Conservation (phyloP, 2,797 vertebrate genomes). For the Cheirogaleus major region DNA sequence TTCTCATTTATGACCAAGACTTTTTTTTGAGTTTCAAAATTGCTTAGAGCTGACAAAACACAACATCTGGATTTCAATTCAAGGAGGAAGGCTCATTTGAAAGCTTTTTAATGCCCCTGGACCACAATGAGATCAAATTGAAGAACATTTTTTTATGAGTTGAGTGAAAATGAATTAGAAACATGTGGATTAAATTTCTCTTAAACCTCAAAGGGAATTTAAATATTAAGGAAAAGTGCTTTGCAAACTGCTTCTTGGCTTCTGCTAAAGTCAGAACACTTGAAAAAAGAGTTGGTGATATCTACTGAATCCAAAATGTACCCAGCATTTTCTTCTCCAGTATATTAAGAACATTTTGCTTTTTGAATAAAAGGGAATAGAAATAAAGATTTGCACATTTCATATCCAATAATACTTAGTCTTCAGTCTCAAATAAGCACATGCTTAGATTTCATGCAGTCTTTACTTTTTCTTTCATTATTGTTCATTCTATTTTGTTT, state of each 20-base stretch:
- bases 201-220: conserved; percentile 74
- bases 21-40: conserved; percentile 66
- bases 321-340: conserved; percentile 6
- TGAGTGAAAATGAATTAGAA: conserved; percentile 77
- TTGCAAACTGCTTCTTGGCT: conserved; percentile 67
- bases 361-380: conserved; percentile 31
- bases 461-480: background rate
- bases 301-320: conserved; percentile 52
- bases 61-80: conserved; percentile 78
- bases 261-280: conserved; percentile 64
- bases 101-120: conserved; percentile 74
- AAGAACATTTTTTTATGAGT: conserved; percentile 72
- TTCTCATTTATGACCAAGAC: conserved; percentile 73
- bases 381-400: background rate
- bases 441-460: background rate
- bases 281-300: background rate
- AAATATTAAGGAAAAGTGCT: conserved; percentile 77
- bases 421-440: background rate
- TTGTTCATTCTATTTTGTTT: background rate
- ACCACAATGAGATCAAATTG: conserved; percentile 76
- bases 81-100: conserved; percentile 73
- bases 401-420: background rate
- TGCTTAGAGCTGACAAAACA: conserved; percentile 74
- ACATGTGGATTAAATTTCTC: conserved; percentile 73
- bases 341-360: conserved; percentile 37